Base-by-base conservation (phyloP, 2,797 vertebrate genomes). In the Dromococcyx pavoninus region DNA sequence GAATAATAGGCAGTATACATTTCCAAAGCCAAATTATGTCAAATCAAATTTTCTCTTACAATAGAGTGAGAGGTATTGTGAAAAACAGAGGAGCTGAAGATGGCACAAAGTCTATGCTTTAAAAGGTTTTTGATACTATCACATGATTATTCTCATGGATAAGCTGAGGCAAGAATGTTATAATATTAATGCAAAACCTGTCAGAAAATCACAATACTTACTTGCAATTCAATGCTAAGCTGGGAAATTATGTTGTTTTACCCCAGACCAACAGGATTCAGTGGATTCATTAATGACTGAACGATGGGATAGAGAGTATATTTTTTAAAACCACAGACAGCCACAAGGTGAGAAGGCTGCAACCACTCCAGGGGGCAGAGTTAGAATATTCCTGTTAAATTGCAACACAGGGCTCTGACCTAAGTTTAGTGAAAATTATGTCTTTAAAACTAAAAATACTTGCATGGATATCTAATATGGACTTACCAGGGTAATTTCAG, bases 21-120 rank as follows among this genome's bases (percentile, higher is more conserved):
- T 81, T 91, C 28, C 54, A 85, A 75, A 81, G 62, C 9, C 57
- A 78, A 91, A 71, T 91, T 64, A 67, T 78, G 76, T 84, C 71
- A 67, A 24, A 71, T 51, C n/a, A 51, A 12, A 35, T 85, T 73
- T 91, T 78, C 50, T 75, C 44, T 67, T 84, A 65, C 28, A 74
- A 60, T 10, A 75, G 57, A 86, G 33, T 35, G 27, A 91, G 46
- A 75, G 23, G 71, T 58, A 56, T 11, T 65, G 41, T 32, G 87
- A 78, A 72, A 93, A 87, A 76, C 46, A 72, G 66, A 87, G 43
- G 43, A 85, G 32, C 2, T 69, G 67, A 54, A 79, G 54, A 53
- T 33, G 23, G 50, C 62, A 72, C 3, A 61, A 17, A 88, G 44
- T 64, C 64, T 67, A 21, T 35, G 44, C 62, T 94, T 72, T 35